phyloP scores from a whole-genome alignment of 1,140 invertebrate species.

The Pissodes strobi region DNA sequence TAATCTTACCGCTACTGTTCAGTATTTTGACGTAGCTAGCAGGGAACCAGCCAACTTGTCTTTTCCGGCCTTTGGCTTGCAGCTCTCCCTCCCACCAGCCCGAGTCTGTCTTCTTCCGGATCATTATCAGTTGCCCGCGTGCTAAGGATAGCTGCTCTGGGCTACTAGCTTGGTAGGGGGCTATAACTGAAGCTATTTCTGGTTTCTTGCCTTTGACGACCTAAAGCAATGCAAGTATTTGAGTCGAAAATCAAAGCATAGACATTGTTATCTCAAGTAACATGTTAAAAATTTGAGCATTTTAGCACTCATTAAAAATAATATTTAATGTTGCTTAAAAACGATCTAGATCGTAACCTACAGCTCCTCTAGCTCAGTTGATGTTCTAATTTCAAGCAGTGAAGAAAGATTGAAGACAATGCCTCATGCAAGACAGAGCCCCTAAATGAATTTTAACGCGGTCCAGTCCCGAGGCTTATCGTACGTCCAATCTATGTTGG shows the following conservation, averaged over 20 bases:
- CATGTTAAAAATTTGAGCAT: neutral
- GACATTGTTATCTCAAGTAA: neutral
- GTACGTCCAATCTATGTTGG: too few species aligned
- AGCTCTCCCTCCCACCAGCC: conserved; percentile 99
- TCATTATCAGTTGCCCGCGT: conserved; percentile 93
- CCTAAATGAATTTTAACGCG: too few species aligned
- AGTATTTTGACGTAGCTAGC: conserved; percentile 93
- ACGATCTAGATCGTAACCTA: neutral
- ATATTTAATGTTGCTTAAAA: neutral
- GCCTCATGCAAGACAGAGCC: too few species aligned
- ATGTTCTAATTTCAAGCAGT: too few species aligned
- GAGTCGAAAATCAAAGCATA: neutral
- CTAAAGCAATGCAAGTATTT: conserved; percentile 28
- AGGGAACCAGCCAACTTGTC: conserved; percentile 97
- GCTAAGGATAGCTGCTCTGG: conserved; percentile 87
- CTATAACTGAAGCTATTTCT: conserved; percentile 88
- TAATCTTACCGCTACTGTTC: conserved; percentile 65
- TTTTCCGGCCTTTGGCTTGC: conserved; percentile 93
- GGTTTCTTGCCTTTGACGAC: conserved; percentile 67
- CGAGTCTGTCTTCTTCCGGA: conserved; percentile 92
- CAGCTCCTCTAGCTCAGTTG: too few species aligned
- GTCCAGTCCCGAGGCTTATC: too few species aligned
- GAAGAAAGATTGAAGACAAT: too few species aligned
- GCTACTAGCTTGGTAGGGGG: conserved; percentile 86
- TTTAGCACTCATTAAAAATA: neutral